phyloP scores from a whole-genome alignment of 35 echinoderm and acorn worm species.

The Apostichopus japonicus region DNA sequence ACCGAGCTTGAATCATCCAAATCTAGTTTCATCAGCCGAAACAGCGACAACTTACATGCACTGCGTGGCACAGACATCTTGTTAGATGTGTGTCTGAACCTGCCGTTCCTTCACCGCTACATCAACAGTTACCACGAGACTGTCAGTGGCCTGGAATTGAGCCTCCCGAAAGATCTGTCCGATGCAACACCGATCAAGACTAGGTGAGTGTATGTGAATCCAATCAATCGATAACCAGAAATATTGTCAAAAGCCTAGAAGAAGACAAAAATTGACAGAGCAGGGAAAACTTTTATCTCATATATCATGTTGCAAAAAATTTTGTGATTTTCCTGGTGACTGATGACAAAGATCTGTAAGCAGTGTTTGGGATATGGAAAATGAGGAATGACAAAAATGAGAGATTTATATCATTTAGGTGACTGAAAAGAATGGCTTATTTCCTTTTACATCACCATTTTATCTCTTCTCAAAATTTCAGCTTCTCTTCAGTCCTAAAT shows the following conservation, averaged over 20 bases:
- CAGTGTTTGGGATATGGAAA: too few relatives aligned
- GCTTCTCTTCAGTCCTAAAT: constrained; percentile 93
- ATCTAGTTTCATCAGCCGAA: constrained; percentile 83
- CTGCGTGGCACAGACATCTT: constrained; percentile 85
- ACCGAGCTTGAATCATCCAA: constrained; percentile 47
- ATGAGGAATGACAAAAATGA: too few relatives aligned
- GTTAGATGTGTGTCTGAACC: constrained; percentile 92
- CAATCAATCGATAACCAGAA: too few relatives aligned
- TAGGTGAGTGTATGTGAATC: constrained; percentile 59
- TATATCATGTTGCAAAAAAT: too few relatives aligned
- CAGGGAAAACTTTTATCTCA: too few relatives aligned
- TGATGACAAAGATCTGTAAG: too few relatives aligned
- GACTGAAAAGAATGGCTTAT: background rate
- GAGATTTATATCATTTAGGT: too few relatives aligned
- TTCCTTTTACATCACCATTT: background rate
- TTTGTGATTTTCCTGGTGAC: too few relatives aligned
- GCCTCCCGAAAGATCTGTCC: constrained; percentile 67
- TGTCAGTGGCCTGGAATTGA: constrained; percentile 72
- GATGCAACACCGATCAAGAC: constrained; percentile 85
- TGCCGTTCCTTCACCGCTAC: constrained; percentile 93
- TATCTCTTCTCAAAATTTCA: constrained; percentile 28
- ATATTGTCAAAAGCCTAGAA: too few relatives aligned
- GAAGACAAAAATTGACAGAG: too few relatives aligned
- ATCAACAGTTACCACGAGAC: constrained; percentile 94
- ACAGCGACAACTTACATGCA: constrained; percentile 94